Percentiles rank a stretch among this genome's conserved stretches.
These are phyloP conservation scores for Sitobion miscanthi DNA, from an alignment of 1,140 invertebrate genomes.

Conservation along the genomic window DNA sequence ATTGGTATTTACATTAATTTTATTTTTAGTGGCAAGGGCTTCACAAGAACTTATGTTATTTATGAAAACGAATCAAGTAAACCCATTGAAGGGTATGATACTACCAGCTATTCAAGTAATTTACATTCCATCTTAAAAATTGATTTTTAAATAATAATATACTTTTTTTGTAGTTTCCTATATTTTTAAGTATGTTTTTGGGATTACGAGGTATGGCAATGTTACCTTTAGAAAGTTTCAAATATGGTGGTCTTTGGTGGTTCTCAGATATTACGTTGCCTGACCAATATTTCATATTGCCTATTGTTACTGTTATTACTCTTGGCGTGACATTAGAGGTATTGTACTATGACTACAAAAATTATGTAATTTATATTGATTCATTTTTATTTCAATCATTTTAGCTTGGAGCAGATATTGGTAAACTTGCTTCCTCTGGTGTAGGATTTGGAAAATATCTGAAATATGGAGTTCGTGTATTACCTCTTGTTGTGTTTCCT, in stretches of 20 bases:
- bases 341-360: neutral
- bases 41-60: slow-evolving; percentile 77
- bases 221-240: slow-evolving; percentile 86
- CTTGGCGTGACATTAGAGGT: slow-evolving; percentile 80
- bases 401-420: slow-evolving; percentile 79
- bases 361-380: neutral
- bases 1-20: neutral
- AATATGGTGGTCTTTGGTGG: slow-evolving; percentile 89
- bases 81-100: slow-evolving; percentile 81
- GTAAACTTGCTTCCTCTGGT: slow-evolving; percentile 69
- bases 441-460: slow-evolving; percentile 67
- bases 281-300: slow-evolving; percentile 90
- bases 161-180: slow-evolving; percentile 70
- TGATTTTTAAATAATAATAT: slow-evolving; percentile 22
- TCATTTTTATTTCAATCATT: slow-evolving; percentile 55
- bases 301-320: slow-evolving; percentile 82
- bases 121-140: slow-evolving; percentile 30
- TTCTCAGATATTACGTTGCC: slow-evolving; percentile 88
- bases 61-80: slow-evolving; percentile 82
- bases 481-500: slow-evolving; percentile 84
- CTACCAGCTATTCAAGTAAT: slow-evolving; percentile 80
- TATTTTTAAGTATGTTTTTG: slow-evolving; percentile 92
- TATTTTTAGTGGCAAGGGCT: slow-evolving; percentile 69
- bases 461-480: slow-evolving; percentile 75
- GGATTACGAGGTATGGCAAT: slow-evolving; percentile 84